Base-by-base conservation (phyloP, 1,140 invertebrate genomes). In the Eumaeus atala region DNA sequence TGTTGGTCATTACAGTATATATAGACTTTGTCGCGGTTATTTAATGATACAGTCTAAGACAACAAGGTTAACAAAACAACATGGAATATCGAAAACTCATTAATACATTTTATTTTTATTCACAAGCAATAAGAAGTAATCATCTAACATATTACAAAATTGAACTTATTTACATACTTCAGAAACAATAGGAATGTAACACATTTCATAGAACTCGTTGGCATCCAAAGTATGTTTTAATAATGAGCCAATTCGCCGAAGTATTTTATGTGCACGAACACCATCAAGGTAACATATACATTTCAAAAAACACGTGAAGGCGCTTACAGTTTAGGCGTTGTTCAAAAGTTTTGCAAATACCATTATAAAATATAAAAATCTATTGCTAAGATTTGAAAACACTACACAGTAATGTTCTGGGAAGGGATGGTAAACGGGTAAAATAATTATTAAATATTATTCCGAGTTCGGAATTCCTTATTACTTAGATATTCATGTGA, bases 61-160 rank as follows among this genome's bases (percentile, higher is more conserved):
- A 44, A 17, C 1, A 5, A 14, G 38, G 1, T 1, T 10, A 8
- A 44, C 9, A 33, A 16, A 16, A 50, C 12, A 50, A 53, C 2
- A 28, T 28, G 6, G 6, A 54, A 28, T 1, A 48, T 36, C 34
- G 16, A 49, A 58, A 53, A 53, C 51, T 44, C 59, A 54, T 40
- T 64, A 18, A 70, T 75, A 69, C 70, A 67, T 74, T 82, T 83
- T 82, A 77, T 79, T 64, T 85, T 86, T 83, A 83, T 86, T 86
- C 73, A 77, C 83, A 86, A 86, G 83, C 83, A 86, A 86, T 84
- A 78, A 83, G 84, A 86, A 82, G 71, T 83, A 86, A 82, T 79
- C 67, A 72, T 53, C 69, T 63, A 76, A 79, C 63, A 74, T 75
- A 72, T 82, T 72, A 82, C 74, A 84, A 74, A 83, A 80, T 73